A percentile compares a stretch with the other conserved stretches of the same genome.
These are phyloP conservation scores for Poeciliopsis turrubarensis DNA, from an alignment of 2,113 vertebrate genomes.

Conservation along the genomic window DNA sequence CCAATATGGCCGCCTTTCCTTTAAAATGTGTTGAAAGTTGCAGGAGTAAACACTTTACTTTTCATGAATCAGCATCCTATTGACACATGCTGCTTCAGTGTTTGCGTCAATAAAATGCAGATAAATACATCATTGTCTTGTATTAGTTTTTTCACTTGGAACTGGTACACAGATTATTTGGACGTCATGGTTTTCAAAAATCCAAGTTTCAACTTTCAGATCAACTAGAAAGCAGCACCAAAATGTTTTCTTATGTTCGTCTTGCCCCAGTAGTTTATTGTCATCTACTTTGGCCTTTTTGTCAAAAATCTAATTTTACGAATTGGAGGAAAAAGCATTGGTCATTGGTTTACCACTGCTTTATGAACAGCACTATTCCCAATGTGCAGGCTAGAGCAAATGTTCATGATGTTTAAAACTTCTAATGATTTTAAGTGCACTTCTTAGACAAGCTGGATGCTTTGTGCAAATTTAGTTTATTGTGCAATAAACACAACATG, in stretches of 20 bases:
- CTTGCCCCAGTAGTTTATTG: too few relatives aligned
- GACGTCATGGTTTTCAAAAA: not conserved
- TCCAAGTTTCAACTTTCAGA: not conserved
- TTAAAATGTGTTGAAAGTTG: too few relatives aligned
- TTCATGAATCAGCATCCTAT: too few relatives aligned
- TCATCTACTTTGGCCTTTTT: too few relatives aligned
- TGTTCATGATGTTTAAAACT: not conserved
- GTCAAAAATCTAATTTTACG: too few relatives aligned
- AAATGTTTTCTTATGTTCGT: too few relatives aligned
- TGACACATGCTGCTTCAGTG: too few relatives aligned
- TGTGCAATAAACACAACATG: not conserved
- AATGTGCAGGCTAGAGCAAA: not conserved
- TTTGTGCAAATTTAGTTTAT: not conserved
- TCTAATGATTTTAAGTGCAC: not conserved
- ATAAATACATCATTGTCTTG: not conserved
- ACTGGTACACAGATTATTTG: not conserved
- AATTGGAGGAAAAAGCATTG: too few relatives aligned
- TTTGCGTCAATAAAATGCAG: too few relatives aligned
- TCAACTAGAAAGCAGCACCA: not conserved
- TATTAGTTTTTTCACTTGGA: not conserved
- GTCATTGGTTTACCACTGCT: too few relatives aligned
- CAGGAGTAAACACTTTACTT: too few relatives aligned
- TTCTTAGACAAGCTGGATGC: not conserved
- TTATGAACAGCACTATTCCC: not conserved
- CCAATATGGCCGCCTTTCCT: too few relatives aligned